Conservation (phyloP, 1,140 invertebrate genomes). For the Cotesia vestalis region DNA sequence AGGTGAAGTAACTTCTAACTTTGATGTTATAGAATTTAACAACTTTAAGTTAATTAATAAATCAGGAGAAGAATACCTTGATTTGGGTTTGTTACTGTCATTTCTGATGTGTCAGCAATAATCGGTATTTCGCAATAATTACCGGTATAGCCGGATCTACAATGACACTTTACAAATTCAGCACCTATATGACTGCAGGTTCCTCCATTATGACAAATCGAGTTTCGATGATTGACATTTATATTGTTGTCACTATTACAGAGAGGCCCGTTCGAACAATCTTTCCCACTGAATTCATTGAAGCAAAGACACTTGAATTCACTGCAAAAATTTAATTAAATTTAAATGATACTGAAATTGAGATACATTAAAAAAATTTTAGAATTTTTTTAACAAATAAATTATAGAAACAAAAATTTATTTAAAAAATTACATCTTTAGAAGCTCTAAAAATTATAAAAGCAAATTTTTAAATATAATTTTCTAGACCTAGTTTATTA, state of each 20-base stretch:
- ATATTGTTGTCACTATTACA: slow-evolving; percentile 70
- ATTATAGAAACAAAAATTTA: too few species aligned
- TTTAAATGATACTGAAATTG: not conserved
- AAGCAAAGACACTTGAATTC: slow-evolving; percentile 79
- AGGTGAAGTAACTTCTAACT: too few species aligned
- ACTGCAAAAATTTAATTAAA: slow-evolving; percentile 43
- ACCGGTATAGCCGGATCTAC: slow-evolving; percentile 72
- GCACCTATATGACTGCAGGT: slow-evolving; percentile 80
- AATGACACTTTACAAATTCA: slow-evolving; percentile 74
- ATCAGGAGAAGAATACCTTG: too few species aligned
- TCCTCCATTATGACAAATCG: slow-evolving; percentile 78
- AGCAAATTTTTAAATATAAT: too few species aligned
- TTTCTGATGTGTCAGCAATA: slow-evolving; percentile 43
- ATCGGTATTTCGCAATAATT: slow-evolving; percentile 73
- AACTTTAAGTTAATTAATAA: too few species aligned
- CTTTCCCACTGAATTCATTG: slow-evolving; percentile 74
- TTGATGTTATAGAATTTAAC: too few species aligned
- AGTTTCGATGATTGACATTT: slow-evolving; percentile 36
- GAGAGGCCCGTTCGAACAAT: slow-evolving; percentile 78
- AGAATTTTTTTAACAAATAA: too few species aligned
- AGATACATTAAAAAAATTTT: too few species aligned
- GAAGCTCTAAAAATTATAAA: too few species aligned
- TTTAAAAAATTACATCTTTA: too few species aligned
- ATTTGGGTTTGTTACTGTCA: too few species aligned
- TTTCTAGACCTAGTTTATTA: not conserved